Conservation (phyloP, 2,888 invertebrate genomes). For the Auanema freiburgensis region DNA sequence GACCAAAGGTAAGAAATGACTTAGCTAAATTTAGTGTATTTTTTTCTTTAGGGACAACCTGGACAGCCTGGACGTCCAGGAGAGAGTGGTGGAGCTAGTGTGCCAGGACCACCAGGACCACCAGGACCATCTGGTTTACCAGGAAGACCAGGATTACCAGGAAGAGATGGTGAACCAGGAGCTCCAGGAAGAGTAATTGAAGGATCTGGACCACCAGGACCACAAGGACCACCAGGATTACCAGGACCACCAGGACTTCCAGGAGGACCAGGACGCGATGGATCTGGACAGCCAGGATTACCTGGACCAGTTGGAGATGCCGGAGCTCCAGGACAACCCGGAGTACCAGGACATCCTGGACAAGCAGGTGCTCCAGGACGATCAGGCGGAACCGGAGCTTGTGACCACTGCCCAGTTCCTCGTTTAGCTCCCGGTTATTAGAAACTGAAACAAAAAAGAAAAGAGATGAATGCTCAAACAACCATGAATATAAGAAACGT, state of each 20-base stretch:
- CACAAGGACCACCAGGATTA: conserved; percentile 23
- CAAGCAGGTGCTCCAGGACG: conserved; percentile 20
- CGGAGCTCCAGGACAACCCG: background rate
- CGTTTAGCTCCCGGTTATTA: conserved; percentile 29
- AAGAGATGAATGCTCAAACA: no score
- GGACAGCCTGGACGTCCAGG: conserved; percentile 24
- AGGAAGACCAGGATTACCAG: conserved; percentile 11
- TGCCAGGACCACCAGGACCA: conserved; percentile 25
- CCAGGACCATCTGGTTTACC: conserved; percentile 31
- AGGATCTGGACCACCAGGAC: conserved; percentile 11
- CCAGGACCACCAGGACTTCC: conserved; percentile 16
- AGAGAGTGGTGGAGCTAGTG: conserved; percentile 11
- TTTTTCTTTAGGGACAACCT: no score
- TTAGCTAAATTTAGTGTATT: no score
- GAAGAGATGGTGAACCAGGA: no score
- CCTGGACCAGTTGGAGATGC: conserved; percentile 29
- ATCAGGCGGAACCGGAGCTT: conserved; percentile 16
- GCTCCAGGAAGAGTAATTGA: no score
- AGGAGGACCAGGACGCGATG: no score
- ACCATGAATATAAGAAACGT: no score
- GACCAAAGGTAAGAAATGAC: conserved; percentile 27
- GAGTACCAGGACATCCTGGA: conserved; percentile 21
- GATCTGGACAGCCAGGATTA: conserved; percentile 19
- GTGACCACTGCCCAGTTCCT: conserved; percentile 29
- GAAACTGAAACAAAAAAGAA: no score